Percentiles rank a stretch among this genome's conserved stretches.
Conservation (phyloP, 2,888 invertebrate genomes). For the Perizoma flavofasciatum region DNA sequence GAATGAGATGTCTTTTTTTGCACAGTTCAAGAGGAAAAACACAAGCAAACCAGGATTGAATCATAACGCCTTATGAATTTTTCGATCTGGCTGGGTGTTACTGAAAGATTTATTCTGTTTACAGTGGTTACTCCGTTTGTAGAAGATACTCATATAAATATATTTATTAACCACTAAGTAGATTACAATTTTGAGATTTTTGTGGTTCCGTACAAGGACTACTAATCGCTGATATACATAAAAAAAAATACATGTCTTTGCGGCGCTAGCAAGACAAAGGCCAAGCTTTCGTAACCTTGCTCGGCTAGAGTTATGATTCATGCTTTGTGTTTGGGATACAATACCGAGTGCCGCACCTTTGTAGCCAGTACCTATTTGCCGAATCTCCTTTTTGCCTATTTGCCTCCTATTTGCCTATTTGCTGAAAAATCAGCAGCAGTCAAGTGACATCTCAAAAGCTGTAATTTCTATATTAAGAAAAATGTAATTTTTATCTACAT, state of each 20-base stretch:
- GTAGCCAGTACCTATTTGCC: background rate
- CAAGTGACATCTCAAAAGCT: too few species aligned
- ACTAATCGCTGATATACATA: slow-evolving; percentile 11
- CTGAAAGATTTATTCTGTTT: slow-evolving; percentile 18
- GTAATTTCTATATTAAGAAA: too few species aligned
- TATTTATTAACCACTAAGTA: too few species aligned
- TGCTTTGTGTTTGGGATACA: slow-evolving; percentile 29
- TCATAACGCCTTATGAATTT: background rate
- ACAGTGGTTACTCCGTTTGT: slow-evolving; percentile 15
- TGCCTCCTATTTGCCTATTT: too few species aligned
- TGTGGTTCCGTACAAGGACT: too few species aligned
- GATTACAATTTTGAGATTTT: too few species aligned
- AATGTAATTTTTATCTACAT: too few species aligned
- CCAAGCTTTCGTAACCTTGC: slow-evolving; percentile 64
- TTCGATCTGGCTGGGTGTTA: slow-evolving; percentile 10
- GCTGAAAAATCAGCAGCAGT: too few species aligned
- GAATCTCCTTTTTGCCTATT: too few species aligned
- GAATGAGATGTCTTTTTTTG: too few species aligned
- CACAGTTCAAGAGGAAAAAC: too few species aligned
- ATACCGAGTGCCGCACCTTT: slow-evolving; percentile 21
- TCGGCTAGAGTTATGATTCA: slow-evolving; percentile 51
- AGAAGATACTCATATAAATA: background rate
- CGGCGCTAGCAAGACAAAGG: slow-evolving; percentile 55
- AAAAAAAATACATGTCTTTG: slow-evolving; percentile 42
- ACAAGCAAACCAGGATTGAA: background rate